A percentile compares a stretch with the other conserved stretches of the same genome.
Evolutionary conservation across 1,140 invertebrate genomes (phyloP).

Genomic region (Polypedilum pembai): DNA sequence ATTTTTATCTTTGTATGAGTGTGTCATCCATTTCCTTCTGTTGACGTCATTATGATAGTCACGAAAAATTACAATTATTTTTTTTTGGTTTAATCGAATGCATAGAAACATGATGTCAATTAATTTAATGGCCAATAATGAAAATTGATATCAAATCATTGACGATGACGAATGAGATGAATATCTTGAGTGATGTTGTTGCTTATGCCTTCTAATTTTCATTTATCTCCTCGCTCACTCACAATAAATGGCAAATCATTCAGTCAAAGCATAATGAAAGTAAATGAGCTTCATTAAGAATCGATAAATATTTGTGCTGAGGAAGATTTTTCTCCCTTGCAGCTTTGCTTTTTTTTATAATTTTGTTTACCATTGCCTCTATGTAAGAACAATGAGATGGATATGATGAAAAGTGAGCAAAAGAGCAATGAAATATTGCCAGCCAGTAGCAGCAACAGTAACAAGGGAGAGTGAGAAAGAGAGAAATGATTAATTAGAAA

Average conservation of each 20-base stretch:
- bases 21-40: not conserved
- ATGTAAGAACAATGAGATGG: not conserved
- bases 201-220: not conserved
- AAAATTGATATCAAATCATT: conserved; percentile 13
- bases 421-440: not conserved
- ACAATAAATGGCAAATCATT: not conserved
- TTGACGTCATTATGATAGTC: not conserved
- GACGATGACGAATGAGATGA: not conserved
- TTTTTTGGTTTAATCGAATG: no score
- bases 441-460: not conserved
- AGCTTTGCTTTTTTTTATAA: not conserved
- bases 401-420: not conserved
- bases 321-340: not conserved
- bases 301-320: conserved; percentile 18
- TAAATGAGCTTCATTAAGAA: not conserved
- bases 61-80: not conserved
- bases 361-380: not conserved
- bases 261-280: conserved; percentile 8
- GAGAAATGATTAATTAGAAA: conserved; percentile 26
- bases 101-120: not conserved
- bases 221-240: not conserved
- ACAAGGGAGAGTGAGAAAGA: not conserved
- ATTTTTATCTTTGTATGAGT: not conserved
- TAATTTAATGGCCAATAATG: not conserved
- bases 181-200: not conserved